Evolutionary conservation across 2,888 invertebrate species (phyloP).

Genomic region (Chaitophorus viminalis): DNA sequence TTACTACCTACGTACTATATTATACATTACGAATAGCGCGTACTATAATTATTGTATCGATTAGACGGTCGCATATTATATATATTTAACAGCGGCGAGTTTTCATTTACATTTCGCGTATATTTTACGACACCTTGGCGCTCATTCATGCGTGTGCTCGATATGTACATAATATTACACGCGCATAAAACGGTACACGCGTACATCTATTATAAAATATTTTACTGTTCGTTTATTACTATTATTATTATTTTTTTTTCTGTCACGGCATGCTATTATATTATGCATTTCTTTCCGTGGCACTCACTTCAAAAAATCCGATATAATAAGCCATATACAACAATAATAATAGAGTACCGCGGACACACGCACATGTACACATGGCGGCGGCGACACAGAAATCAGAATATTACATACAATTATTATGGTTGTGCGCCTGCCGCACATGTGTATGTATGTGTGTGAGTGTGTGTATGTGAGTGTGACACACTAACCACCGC

Average conservation of each 20-base stretch:
- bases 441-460: no score
- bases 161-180: not conserved
- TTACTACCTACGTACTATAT: no score
- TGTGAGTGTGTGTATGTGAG: no score
- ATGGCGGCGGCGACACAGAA: no score
- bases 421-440: no score
- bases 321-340: no score
- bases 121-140: slow-evolving; percentile 50
- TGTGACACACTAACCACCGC: no score
- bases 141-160: slow-evolving; percentile 28
- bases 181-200: slow-evolving; percentile 20
- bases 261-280: not conserved
- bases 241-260: not conserved
- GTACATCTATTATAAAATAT: no score
- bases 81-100: not conserved
- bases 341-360: not conserved
- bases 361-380: not conserved
- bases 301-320: no score
- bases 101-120: slow-evolving; percentile 13
- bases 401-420: no score
- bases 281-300: not conserved
- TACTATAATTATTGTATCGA: not conserved
- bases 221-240: not conserved
- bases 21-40: no score
- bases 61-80: not conserved